Evolutionary conservation across 1,140 invertebrate genomes (phyloP), one percentile per base, ranked within the genome.

Genomic region (Ruditapes philippinarum): DNA sequence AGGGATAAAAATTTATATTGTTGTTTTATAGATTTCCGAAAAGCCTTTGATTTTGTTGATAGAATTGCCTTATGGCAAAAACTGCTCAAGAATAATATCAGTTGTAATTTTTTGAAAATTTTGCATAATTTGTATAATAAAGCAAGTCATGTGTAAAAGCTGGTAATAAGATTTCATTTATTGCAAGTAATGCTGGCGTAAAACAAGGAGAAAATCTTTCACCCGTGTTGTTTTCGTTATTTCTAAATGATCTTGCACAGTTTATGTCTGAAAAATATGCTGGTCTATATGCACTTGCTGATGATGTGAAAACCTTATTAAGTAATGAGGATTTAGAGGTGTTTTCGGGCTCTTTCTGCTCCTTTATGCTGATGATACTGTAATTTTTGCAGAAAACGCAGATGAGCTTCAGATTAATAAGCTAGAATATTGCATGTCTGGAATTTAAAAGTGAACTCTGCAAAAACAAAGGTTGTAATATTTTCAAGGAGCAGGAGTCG

Each of bases 341-440:
- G 9, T 54, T 22, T 31, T 80, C 33, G 57, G 42, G 57, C 76
- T 82, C 2, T 57, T 82, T 4, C 22, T 82, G 5, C 38, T 82
- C 17, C 79, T 82, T n/a, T 82, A 62, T 82, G 79, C 79, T 17
- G 79, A 82, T 42, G 79, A 82, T 31, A 82, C 79, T 14, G 38
- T 82, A n/a, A 38, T 82, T 40, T 45, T 65, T 9, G 45, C 79
- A 5, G 79, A 82, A 19, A 33, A 22, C 31, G 17, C 25, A 65
- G 19, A 40, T 9, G 31, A 62, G 7, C 38, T 82, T 33, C 54
- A 62, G 36, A 62, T 19, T 45, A 25, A 31, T 22, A 60, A 31
- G 33, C 22, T 60, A 4, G 9, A 82, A 38, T 62, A 38, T 40
- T 62, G 79, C 25, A 82, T 36, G 40, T 22, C 33, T 82, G 60